Percentiles rank a stretch among this genome's conserved stretches.
phyloP scores from a whole-genome alignment of 2,113 vertebrate species.

The Xiphias gladius region DNA sequence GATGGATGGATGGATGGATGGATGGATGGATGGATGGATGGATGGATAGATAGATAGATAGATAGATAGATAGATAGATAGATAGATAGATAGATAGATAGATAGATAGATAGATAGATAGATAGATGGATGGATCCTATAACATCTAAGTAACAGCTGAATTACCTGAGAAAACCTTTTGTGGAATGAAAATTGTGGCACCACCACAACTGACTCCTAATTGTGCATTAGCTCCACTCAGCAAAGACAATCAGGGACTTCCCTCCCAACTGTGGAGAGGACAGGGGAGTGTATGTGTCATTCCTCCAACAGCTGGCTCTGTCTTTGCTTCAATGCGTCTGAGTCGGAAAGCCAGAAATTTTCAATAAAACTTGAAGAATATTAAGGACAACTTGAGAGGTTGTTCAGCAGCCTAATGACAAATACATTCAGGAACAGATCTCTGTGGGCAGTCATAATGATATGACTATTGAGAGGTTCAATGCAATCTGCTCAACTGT shows the following conservation, averaged over 20 bases:
- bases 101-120: neutral
- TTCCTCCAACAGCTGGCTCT: constrained; percentile 59
- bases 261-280: constrained; percentile 1
- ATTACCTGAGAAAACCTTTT: neutral
- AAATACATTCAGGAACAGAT: constrained; percentile 22
- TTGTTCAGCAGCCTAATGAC: constrained; percentile 25
- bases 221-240: constrained; percentile 24
- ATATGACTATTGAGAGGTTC: constrained; percentile 29
- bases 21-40: neutral
- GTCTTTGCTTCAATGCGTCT: constrained; percentile 41
- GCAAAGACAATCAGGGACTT: constrained; percentile 29
- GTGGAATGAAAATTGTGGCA: neutral
- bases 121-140: neutral
- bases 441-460: constrained; percentile 16
- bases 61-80: neutral
- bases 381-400: constrained; percentile 48
- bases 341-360: constrained; percentile 35
- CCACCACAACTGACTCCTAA: neutral
- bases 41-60: neutral
- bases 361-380: constrained; percentile 46
- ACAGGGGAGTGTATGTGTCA: neutral
- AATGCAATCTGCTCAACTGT: constrained; percentile 49
- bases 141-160: neutral
- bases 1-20: neutral
- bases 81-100: too few species aligned